Evolutionary conservation across 1,140 invertebrate genomes (phyloP), one percentile per base, ranked within the genome.

Genomic region (Bradynema listronoti): DNA sequence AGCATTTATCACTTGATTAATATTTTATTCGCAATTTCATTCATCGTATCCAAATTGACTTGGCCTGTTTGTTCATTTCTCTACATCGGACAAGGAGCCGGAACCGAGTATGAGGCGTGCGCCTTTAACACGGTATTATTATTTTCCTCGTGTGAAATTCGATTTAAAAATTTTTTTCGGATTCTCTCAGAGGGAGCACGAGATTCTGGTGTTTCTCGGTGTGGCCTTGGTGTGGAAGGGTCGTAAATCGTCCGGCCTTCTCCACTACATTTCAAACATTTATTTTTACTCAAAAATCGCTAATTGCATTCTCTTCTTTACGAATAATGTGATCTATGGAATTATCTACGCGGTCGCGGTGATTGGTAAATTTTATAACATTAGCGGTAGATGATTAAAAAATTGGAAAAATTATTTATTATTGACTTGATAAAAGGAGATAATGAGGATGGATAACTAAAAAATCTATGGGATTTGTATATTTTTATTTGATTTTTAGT

Each of bases 161-260:
- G 32, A 59, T 39, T 30, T 58, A 1, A 30, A 5, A 58, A 47
- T 0, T 5, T 14, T 30, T 60, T 56, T 55, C 55, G 41, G 39
- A 66, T 58, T 64, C 27, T 84, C 85, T 62, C 22, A 88, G 84
- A 84, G 87, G 77, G 91, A 97, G 82, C 89, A 87, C 58, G 91
- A 97, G 81, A 91, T 95, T 65, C 78, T 96, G 27, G 91, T 94
- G 79, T 96, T 96, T 80, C 81, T 96, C 24, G 84, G 88, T 34
- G 90, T 94, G 58, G 87, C 96, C 0, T 86, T 96, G 32, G 88
- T 92, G 83, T 85, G 94, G 61, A 85, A 91, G 63, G 90, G 90
- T 1, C 83, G 90, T 72, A 94, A 92, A 81, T 85, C 88, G 57
- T 89, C 90, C 56, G 90, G 87, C 73, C 91, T 90, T 85, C 86